Percentiles rank a stretch among this genome's conserved stretches.
These are phyloP conservation scores for Tachysurus vachellii DNA, from an alignment of 2,113 vertebrate species.

Conservation along the genomic window DNA sequence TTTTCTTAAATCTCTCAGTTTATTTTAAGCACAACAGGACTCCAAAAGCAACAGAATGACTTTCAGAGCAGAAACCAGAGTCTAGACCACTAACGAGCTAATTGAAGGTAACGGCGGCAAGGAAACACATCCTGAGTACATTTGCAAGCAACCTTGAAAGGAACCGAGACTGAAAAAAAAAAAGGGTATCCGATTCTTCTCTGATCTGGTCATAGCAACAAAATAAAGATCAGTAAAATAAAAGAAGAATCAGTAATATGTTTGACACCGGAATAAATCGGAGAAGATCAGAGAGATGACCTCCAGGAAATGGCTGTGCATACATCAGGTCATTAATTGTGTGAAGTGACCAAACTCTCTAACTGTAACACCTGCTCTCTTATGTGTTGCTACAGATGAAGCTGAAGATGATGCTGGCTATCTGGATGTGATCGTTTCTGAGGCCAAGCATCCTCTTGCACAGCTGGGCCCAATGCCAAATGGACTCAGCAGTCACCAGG, in stretches of 20 bases:
- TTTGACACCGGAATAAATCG: too few species aligned
- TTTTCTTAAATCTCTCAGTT: background rate
- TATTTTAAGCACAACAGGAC: background rate
- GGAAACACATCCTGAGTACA: background rate
- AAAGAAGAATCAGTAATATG: background rate
- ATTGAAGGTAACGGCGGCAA: background rate
- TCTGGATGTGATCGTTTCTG: conserved; percentile 84
- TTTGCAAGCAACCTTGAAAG: background rate
- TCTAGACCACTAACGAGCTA: conserved; percentile 1
- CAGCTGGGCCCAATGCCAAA: conserved; percentile 91
- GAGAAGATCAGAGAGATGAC: background rate
- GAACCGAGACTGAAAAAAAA: background rate
- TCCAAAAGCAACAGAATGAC: background rate
- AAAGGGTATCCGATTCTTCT: background rate
- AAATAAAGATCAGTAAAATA: background rate
- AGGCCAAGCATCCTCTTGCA: conserved; percentile 83
- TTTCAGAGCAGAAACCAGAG: background rate
- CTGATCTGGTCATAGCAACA: background rate
- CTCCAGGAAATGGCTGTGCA: background rate
- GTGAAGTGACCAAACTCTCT: background rate
- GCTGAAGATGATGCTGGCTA: conserved; percentile 89
- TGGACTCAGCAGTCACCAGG: conserved; percentile 91
- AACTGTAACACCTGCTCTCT: background rate
- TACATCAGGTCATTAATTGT: background rate
- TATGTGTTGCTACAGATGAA: conserved; percentile 76